These are phyloP conservation scores for Dendrolimus punctatus DNA, from an alignment of 1,140 invertebrate species.

Conservation along the genomic window DNA sequence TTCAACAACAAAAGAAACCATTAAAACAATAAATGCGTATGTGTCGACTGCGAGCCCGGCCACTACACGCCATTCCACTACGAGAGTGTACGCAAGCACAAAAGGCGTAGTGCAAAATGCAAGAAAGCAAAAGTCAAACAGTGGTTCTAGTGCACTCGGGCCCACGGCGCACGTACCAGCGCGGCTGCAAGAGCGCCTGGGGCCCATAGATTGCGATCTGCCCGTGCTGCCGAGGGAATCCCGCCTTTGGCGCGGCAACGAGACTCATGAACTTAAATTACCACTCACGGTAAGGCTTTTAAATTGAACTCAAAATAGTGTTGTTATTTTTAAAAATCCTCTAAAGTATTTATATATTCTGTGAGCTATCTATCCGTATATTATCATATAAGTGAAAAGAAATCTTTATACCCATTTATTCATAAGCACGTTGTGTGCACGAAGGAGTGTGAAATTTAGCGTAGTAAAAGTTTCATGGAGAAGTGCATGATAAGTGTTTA, in stretches of 20 bases:
- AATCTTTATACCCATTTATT: no score
- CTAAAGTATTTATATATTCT: constrained; percentile 12
- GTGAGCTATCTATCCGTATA: no score
- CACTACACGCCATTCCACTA: constrained; percentile 33
- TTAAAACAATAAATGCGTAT: constrained; percentile 45
- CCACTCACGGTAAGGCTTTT: constrained; percentile 74
- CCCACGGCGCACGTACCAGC: constrained; percentile 33
- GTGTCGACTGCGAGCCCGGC: constrained; percentile 33
- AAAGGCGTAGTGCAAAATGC: constrained; percentile 50
- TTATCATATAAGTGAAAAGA: no score
- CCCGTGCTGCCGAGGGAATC: constrained; percentile 74
- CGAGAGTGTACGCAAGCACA: constrained; percentile 41
- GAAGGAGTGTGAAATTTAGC: no score
- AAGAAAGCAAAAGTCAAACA: constrained; percentile 58
- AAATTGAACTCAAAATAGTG: not conserved
- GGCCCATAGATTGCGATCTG: constrained; percentile 75
- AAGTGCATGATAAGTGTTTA: no score
- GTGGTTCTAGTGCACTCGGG: constrained; percentile 39
- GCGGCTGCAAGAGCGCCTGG: constrained; percentile 73
- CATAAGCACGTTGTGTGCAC: no score
- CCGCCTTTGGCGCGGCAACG: constrained; percentile 77
- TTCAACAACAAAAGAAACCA: constrained; percentile 43
- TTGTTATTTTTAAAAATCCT: constrained; percentile 3
- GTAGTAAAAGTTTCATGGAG: no score
- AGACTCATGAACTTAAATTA: constrained; percentile 76